Evolutionary conservation across 2,888 invertebrate species (phyloP), one percentile per base, ranked within the genome.

Genomic region (Lepidocyrtoides sp.): DNA sequence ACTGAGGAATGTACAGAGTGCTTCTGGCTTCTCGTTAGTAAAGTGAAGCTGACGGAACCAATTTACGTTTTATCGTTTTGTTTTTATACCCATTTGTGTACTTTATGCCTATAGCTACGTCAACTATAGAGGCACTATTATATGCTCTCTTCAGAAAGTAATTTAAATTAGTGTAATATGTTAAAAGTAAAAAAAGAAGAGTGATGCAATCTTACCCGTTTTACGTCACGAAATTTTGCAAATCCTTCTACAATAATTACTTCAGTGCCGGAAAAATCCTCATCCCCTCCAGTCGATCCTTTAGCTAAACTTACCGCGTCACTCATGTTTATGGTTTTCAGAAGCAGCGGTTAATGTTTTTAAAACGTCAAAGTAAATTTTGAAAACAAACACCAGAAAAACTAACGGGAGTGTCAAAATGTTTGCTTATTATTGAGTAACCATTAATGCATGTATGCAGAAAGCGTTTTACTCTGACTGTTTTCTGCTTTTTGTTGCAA

Each of bases 151-250:
- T n/a, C n/a, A 2, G 51, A n/a, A 51, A 51, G 20, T 29, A 77
- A 77, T 77, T 23, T n/a, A 51, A 17, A 72, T 72, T 41, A 36
- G 72, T 2, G 72, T 72, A 72, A 72, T 60, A 26, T 26, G 20
- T 66, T 66, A 60, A 66, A 48, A 54, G 54, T 14, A 2, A 48
- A 48, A 1, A 26, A 29, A 8, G n/a, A 36, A 69, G 36, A 32
- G n/a, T 3, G 8, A 54, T n/a, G 1, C 0, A n/a, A 2, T 29
- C 92, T 89, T 92, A 94, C 94, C 92, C 93, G 85, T 86, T 94
- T 94, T 8, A 93, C 93, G 84, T 94, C 94, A 2, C 94, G 88
- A 44, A 93, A 94, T 63, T 94, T 94, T 10, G 92, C 92, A 36
- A 82, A 91, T 3, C 94, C 93, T 57, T 94, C 93, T 0, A 91